These are phyloP conservation scores for Apostichopus parvimensis DNA, from an alignment of 35 echinoderm and acorn worm species.

Conservation along the genomic window DNA sequence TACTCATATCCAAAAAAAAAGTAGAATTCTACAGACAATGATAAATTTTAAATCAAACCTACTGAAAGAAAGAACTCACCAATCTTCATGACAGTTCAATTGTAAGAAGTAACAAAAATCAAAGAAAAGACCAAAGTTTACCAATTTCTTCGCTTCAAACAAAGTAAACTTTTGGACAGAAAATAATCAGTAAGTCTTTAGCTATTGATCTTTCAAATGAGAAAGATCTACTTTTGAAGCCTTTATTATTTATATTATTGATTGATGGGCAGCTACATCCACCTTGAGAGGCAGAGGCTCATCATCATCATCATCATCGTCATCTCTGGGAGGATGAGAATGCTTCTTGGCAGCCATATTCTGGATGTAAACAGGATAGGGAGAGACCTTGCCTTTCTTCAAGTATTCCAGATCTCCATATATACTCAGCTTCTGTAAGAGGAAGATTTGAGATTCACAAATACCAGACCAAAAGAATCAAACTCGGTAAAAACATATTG, in stretches of 20 bases:
- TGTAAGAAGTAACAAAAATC: too few relatives aligned
- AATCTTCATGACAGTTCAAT: too few relatives aligned
- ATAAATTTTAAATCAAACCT: too few relatives aligned
- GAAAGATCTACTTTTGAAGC: neutral
- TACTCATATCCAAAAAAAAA: too few relatives aligned
- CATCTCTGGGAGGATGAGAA: neutral
- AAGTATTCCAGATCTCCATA: conserved; percentile 87
- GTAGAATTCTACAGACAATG: too few relatives aligned
- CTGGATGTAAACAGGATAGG: conserved; percentile 71
- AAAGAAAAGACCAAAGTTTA: too few relatives aligned
- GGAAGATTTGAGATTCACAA: conserved; percentile 1
- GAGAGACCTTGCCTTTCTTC: conserved; percentile 65
- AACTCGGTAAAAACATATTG: too few relatives aligned
- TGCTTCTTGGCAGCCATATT: conserved; percentile 55
- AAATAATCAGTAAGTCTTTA: neutral
- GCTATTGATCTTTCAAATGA: conserved; percentile 5
- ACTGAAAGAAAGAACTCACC: too few relatives aligned
- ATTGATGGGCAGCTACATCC: conserved; percentile 68
- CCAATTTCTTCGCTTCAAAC: too few relatives aligned
- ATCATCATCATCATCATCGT: conserved; percentile 83
- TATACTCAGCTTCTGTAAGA: conserved; percentile 84
- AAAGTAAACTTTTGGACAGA: neutral
- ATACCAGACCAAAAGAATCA: too few relatives aligned
- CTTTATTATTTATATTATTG: conserved; percentile 61
- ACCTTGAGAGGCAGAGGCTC: conserved; percentile 74